Conservation (phyloP, 2,888 invertebrate genomes). For the Coleophora deauratella region DNA sequence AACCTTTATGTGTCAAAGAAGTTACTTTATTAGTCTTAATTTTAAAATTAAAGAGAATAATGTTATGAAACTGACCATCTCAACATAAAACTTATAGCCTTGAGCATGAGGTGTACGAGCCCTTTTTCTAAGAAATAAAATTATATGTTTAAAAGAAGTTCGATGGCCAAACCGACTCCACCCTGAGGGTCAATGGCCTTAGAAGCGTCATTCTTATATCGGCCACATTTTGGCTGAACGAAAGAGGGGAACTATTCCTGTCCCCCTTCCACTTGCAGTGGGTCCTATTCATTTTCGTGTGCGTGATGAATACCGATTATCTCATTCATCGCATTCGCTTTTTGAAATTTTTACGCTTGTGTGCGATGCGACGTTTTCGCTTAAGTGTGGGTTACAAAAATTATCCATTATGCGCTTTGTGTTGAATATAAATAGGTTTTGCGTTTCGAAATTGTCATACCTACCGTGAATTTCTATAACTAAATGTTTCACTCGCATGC, state of each 20-base stretch:
- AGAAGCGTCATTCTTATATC: slow-evolving; percentile 71
- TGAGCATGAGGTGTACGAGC: background rate
- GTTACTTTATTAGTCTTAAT: too few relatives aligned
- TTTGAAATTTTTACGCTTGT: slow-evolving; percentile 43
- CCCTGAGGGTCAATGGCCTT: slow-evolving; percentile 58
- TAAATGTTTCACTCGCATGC: slow-evolving; percentile 22
- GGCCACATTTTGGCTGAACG: slow-evolving; percentile 66
- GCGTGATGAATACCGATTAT: slow-evolving; percentile 68
- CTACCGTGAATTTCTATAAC: slow-evolving; percentile 46
- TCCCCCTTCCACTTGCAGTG: slow-evolving; percentile 41
- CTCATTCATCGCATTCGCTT: slow-evolving; percentile 52
- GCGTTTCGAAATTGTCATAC: slow-evolving; percentile 47
- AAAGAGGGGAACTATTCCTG: slow-evolving; percentile 44
- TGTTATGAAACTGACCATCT: too few relatives aligned
- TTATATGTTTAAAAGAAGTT: background rate
- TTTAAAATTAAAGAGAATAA: too few relatives aligned
- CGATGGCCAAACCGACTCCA: slow-evolving; percentile 33
- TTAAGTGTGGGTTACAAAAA: slow-evolving; percentile 54
- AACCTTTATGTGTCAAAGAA: too few relatives aligned
- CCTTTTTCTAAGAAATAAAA: background rate
- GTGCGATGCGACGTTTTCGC: slow-evolving; percentile 35
- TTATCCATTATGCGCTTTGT: slow-evolving; percentile 47
- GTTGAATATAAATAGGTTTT: slow-evolving; percentile 42
- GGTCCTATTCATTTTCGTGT: slow-evolving; percentile 55
- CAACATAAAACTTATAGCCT: too few relatives aligned